Conservation (phyloP, 2,113 vertebrate genomes). For the Hepsetus odoe region DNA sequence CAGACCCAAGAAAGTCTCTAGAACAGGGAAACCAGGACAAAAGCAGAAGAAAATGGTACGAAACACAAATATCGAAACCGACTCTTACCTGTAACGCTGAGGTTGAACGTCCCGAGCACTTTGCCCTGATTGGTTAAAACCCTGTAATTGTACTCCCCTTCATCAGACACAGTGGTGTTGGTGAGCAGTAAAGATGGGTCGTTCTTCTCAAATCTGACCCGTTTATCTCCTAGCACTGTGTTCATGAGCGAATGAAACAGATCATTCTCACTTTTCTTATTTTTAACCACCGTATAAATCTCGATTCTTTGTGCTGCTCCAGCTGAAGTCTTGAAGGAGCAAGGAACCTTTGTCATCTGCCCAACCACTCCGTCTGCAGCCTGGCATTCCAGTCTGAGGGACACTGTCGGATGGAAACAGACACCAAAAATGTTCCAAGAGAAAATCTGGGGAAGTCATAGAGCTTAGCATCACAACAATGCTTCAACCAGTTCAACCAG, state of each 20-base stretch:
- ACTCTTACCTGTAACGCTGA: constrained; percentile 67
- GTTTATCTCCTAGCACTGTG: rapidly evolving
- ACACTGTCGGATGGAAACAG: constrained; percentile 41
- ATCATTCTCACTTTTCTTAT: rapidly evolving
- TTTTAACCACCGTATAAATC: neutral
- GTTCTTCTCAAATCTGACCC: neutral
- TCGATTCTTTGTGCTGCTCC: rapidly evolving
- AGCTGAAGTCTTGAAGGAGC: neutral
- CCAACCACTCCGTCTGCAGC: neutral
- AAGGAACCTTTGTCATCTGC: constrained; percentile 36
- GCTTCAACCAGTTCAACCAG: no score
- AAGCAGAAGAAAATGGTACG: neutral
- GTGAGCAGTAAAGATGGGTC: constrained; percentile 65
- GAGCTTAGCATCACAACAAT: no score
- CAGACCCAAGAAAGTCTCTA: neutral
- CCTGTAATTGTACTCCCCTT: neutral
- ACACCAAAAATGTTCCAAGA: neutral
- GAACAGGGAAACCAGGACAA: no score
- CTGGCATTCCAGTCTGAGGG: constrained; percentile 27
- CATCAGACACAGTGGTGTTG: constrained; percentile 46
- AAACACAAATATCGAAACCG: neutral
- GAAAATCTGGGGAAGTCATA: no score
- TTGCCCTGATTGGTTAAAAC: constrained; percentile 24
- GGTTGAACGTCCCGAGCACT: rapidly evolving
- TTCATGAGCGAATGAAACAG: rapidly evolving